Conservation (phyloP, 1,140 invertebrate genomes). For the Cryptotermes secundus region DNA sequence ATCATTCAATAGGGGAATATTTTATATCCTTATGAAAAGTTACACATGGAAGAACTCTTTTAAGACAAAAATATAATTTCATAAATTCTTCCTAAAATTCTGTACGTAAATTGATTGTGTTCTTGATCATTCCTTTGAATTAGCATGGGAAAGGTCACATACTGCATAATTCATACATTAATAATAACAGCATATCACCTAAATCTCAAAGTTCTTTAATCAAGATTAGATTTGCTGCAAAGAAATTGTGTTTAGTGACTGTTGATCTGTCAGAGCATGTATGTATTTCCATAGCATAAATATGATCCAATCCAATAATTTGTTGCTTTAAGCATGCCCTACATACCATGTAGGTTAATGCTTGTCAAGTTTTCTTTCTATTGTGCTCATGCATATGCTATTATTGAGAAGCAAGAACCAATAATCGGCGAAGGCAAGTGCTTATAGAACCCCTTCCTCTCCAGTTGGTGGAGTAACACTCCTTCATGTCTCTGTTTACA, state of each 20-base stretch:
- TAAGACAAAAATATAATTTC: too few relatives aligned
- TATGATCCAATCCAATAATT: background rate
- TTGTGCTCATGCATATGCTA: background rate
- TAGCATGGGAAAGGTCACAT: too few relatives aligned
- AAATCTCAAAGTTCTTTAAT: too few relatives aligned
- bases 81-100: too few relatives aligned
- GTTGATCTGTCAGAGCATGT: background rate
- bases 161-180: too few relatives aligned
- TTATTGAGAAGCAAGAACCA: background rate
- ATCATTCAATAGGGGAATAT: too few relatives aligned
- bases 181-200: too few relatives aligned
- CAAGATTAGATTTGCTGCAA: too few relatives aligned
- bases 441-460: background rate
- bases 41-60: too few relatives aligned
- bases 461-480: background rate
- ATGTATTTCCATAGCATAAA: background rate
- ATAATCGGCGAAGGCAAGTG: slow-evolving; percentile 10
- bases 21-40: too few relatives aligned
- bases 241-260: background rate
- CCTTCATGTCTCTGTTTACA: background rate
- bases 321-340: background rate
- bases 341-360: slow-evolving; percentile 12
- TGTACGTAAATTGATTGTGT: too few relatives aligned
- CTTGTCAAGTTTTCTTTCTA: background rate
- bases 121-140: too few relatives aligned